These are phyloP conservation scores for Psix sp. DNA, from an alignment of 1,140 invertebrate species.

Conservation along the genomic window DNA sequence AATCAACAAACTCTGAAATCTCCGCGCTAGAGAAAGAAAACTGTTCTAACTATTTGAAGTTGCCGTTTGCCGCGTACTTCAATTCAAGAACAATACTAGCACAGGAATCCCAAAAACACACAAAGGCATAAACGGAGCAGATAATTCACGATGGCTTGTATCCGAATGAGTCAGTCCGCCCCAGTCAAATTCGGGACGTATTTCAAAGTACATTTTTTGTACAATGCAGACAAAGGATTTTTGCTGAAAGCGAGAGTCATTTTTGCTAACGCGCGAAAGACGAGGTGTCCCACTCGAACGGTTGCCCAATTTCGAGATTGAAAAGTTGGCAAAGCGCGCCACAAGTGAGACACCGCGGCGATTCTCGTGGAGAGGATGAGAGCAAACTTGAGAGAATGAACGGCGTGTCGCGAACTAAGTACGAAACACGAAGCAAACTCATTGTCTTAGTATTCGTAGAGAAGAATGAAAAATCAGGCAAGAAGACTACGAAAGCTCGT, in stretches of 20 bases:
- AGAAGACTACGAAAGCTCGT: slow-evolving; percentile 49
- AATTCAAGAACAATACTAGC: slow-evolving; percentile 17
- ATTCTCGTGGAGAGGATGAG: slow-evolving; percentile 13
- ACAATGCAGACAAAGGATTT: slow-evolving; percentile 37
- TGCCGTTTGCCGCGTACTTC: neutral
- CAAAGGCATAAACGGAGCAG: slow-evolving; percentile 21
- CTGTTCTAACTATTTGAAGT: too few species aligned
- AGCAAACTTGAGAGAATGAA: slow-evolving; percentile 4
- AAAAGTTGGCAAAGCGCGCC: slow-evolving; percentile 47
- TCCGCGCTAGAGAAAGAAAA: too few species aligned
- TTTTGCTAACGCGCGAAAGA: slow-evolving; percentile 45
- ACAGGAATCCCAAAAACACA: slow-evolving; percentile 16
- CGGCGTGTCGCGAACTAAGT: slow-evolving; percentile 9
- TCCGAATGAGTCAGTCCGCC: slow-evolving; percentile 30
- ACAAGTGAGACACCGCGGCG: slow-evolving; percentile 19
- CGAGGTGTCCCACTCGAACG: slow-evolving; percentile 46
- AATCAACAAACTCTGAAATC: too few species aligned
- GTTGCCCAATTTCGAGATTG: slow-evolving; percentile 50
- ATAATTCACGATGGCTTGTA: slow-evolving; percentile 28
- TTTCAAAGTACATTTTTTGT: slow-evolving; percentile 47
- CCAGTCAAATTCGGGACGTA: slow-evolving; percentile 15
- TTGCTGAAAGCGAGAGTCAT: slow-evolving; percentile 49
- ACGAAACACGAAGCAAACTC: slow-evolving; percentile 55
- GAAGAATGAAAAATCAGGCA: slow-evolving; percentile 50
- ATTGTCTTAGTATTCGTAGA: slow-evolving; percentile 69